Conservation (phyloP, 2,888 invertebrate genomes). For the Tromatobia lineatoria region DNA sequence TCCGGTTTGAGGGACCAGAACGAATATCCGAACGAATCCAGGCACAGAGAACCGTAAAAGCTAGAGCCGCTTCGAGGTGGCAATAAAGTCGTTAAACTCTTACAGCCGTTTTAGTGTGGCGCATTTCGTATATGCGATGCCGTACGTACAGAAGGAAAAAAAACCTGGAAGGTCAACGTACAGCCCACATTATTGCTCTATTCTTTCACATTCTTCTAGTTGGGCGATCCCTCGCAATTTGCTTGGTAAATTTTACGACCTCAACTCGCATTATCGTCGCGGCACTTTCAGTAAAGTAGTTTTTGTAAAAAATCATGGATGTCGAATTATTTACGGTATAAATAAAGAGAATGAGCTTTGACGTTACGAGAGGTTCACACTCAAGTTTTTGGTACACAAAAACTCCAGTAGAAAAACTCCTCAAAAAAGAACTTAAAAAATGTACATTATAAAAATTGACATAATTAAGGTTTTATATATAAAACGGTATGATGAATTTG, state of each 20-base stretch:
- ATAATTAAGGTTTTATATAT: too few species aligned
- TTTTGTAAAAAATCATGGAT: too few species aligned
- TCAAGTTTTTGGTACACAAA: too few species aligned
- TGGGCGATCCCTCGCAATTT: neutral
- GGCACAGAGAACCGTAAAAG: constrained; percentile 50
- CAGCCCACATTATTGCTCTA: neutral
- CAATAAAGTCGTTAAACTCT: constrained; percentile 66
- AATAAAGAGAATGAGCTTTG: too few species aligned
- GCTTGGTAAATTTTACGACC: neutral
- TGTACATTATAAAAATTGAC: too few species aligned
- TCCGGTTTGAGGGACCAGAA: constrained; percentile 70
- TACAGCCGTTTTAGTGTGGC: constrained; percentile 51
- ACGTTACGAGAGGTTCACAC: too few species aligned
- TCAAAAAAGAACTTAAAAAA: too few species aligned
- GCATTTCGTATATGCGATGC: constrained; percentile 15
- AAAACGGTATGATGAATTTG: too few species aligned
- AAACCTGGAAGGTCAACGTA: constrained; percentile 21
- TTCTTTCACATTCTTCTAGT: neutral
- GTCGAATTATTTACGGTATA: too few species aligned
- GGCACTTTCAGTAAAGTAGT: neutral
- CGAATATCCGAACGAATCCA: constrained; percentile 46
- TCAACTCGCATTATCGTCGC: neutral
- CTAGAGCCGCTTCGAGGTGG: constrained; percentile 48
- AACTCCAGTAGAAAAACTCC: too few species aligned
- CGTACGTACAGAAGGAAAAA: neutral